Percentiles rank a stretch among this genome's conserved stretches.
phyloP scores from a whole-genome alignment of 2,113 vertebrate genomes.

The Narcine bancroftii region DNA sequence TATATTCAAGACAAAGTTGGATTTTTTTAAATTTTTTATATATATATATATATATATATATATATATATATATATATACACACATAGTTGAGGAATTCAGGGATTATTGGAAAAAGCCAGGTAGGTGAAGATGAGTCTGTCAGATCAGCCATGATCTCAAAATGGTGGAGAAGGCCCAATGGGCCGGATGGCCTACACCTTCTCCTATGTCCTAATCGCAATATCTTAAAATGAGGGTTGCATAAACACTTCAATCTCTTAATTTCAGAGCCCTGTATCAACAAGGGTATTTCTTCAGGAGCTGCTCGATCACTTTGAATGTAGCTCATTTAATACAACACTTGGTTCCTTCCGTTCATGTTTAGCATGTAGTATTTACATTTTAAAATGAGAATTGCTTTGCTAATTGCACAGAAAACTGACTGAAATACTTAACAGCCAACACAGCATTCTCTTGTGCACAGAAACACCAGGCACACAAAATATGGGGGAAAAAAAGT shows the following conservation, averaged over 20 bases:
- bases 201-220: no score
- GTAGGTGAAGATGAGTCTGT: no score
- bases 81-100: no score
- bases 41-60: no score
- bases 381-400: background rate
- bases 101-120: no score
- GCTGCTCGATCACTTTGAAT: background rate
- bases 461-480: background rate
- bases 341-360: background rate
- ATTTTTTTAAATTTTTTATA: no score
- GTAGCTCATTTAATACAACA: background rate
- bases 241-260: background rate
- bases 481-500: conserved; percentile 3
- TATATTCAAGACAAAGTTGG: no score
- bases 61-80: no score
- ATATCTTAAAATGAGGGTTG: background rate
- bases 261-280: background rate
- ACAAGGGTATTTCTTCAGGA: background rate
- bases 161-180: no score
- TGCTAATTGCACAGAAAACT: background rate
- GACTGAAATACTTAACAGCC: background rate
- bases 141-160: no score
- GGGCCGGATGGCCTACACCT: no score
- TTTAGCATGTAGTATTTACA: conserved; percentile 8
- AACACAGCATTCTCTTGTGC: background rate